Evolutionary conservation across 1,140 invertebrate genomes (phyloP).

Genomic region (Steinernema khuongi): DNA sequence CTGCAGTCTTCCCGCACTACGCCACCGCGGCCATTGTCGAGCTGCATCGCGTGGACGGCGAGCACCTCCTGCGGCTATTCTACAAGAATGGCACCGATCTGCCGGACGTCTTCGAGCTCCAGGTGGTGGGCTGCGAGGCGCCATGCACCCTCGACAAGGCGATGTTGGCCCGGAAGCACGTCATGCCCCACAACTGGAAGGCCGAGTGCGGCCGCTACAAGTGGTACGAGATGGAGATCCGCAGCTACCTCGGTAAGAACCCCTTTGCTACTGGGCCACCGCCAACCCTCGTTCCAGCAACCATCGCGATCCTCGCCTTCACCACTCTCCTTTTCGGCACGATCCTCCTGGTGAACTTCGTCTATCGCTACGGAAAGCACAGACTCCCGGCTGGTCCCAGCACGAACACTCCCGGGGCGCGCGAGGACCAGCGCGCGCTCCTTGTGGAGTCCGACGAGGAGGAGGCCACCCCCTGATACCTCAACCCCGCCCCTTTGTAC

Average conservation of each 20-base stretch:
- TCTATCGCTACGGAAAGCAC: constrained; percentile 20
- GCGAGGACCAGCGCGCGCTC: not conserved
- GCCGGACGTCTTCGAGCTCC: constrained; percentile 11
- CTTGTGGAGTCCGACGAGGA: not conserved
- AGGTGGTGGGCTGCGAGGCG: constrained; percentile 24
- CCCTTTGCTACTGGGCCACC: too few relatives aligned
- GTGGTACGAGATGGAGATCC: constrained; percentile 14
- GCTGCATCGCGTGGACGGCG: constrained; percentile 28
- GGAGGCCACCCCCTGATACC: not conserved
- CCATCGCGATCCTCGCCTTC: constrained; percentile 27
- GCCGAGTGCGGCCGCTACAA: constrained; percentile 25
- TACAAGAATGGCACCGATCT: constrained; percentile 36
- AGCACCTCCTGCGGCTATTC: constrained; percentile 20
- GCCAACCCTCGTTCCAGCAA: too few relatives aligned
- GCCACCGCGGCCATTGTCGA: constrained; percentile 32
- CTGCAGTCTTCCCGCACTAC: constrained; percentile 32
- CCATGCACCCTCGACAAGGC: constrained; percentile 29
- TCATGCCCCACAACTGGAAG: constrained; percentile 32
- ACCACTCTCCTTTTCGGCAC: constrained; percentile 24
- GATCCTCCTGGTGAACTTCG: constrained; percentile 27
- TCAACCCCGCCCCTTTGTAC: not conserved
- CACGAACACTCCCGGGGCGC: not conserved
- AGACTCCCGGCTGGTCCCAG: not conserved
- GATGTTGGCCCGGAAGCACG: not conserved
- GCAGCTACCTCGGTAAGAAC: constrained; percentile 29